phyloP scores from a whole-genome alignment of 2,888 invertebrate genomes.

The Strigamia transsilvanica region DNA sequence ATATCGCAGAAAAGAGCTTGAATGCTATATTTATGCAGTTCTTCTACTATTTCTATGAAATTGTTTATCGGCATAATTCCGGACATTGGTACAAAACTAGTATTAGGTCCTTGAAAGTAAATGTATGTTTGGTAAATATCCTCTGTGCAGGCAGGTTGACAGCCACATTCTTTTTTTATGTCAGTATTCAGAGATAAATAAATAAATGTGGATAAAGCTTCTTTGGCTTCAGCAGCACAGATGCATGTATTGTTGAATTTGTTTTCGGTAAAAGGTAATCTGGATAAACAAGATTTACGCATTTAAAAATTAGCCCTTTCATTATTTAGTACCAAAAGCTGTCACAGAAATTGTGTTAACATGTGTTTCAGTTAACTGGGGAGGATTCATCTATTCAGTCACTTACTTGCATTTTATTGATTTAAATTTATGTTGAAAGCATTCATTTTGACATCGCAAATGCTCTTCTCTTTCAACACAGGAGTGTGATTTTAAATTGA shows the following conservation, averaged over 20 bases:
- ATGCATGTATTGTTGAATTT: not conserved
- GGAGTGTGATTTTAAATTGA: not conserved
- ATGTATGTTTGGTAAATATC: too few species aligned
- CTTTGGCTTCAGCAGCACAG: not conserved
- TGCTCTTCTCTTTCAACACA: not conserved
- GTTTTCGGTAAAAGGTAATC: not conserved
- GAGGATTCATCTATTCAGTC: too few species aligned
- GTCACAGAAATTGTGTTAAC: too few species aligned
- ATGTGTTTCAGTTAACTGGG: too few species aligned
- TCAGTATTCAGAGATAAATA: not conserved
- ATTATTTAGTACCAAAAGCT: not conserved
- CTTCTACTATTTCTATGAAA: too few species aligned
- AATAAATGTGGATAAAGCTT: not conserved
- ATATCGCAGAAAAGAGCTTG: too few species aligned
- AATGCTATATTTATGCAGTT: too few species aligned
- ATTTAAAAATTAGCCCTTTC: not conserved
- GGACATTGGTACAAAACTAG: too few species aligned
- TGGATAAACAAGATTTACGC: not conserved
- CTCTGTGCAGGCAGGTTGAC: not conserved
- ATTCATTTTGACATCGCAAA: not conserved
- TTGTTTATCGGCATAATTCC: too few species aligned
- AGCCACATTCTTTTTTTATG: not conserved
- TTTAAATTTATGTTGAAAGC: not conserved
- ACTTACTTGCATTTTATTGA: not conserved
- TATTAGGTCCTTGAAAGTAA: too few species aligned